Base-by-base conservation (phyloP, 2,888 invertebrate species). In the Stenotaenia linearis region DNA sequence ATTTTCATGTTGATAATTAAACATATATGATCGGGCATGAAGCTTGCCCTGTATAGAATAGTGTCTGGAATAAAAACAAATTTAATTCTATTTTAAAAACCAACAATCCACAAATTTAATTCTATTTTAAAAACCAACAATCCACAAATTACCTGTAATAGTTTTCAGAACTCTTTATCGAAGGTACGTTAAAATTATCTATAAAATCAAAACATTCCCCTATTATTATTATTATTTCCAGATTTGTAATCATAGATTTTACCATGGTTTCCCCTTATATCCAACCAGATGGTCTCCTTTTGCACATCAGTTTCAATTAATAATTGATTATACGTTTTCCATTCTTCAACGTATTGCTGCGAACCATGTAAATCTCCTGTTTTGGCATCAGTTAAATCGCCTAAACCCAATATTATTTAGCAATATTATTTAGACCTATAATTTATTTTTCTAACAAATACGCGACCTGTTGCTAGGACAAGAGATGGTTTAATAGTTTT, bases 221-320 rank as follows among this genome's bases (percentile, higher is more conserved):
- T n/a, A n/a, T n/a, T n/a, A n/a, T n/a, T n/a, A n/a, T n/a, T n/a
- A n/a, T n/a, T n/a, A n/a, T n/a, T n/a, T n/a, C n/a, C n/a, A n/a
- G n/a, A n/a, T n/a, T n/a, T n/a, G n/a, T n/a, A n/a, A n/a, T n/a
- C n/a, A n/a, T n/a, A n/a, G n/a, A n/a, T n/a, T 84, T 86, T 88
- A 94, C 94, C 95, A 90, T 96, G 96, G 89, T 96, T 96, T 86
- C 96, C 96, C 86, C 96, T 89, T 81, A 95, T 92, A 87, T 96
- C 96, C 81, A 96, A 87, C 95, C 96, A 96, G 35, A 90, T 87
- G 1, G 94, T 93, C 84, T 90, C 90, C 61, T 91, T 88, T 77
- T 88, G 88, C 28, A 94, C 89, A 83, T 90, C 89, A 69, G 91
- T 90, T 82, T 92, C 90, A 76, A 90, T 88, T 37, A 96, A 88